Conservation (phyloP, 2,888 invertebrate species). For the Aproaerema taeniolella region DNA sequence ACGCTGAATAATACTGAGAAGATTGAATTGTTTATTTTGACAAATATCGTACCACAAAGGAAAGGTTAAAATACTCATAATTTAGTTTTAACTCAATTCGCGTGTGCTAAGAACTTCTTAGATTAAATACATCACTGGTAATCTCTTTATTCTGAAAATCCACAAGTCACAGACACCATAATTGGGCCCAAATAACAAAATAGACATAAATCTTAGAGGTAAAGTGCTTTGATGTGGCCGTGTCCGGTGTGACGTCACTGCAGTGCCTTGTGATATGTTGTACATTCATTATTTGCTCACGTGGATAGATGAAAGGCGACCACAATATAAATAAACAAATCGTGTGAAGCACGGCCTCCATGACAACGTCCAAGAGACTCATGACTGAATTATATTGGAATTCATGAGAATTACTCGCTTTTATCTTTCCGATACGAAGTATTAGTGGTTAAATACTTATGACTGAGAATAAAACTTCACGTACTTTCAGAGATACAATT, state of each 20-base stretch:
- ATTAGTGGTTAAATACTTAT: too few species aligned
- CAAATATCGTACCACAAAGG: too few species aligned
- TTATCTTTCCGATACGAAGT: too few species aligned
- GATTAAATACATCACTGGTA: constrained; percentile 59
- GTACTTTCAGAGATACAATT: too few species aligned
- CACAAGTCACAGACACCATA: constrained; percentile 65
- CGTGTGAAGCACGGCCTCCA: constrained; percentile 53
- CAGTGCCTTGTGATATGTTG: constrained; percentile 53
- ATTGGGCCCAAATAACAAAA: constrained; percentile 67
- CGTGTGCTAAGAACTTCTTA: too few species aligned
- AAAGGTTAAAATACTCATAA: too few species aligned
- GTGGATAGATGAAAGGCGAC: constrained; percentile 72
- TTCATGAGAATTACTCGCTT: constrained; percentile 39
- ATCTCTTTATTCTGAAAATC: constrained; percentile 64
- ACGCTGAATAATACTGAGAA: too few species aligned
- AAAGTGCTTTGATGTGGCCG: constrained; percentile 65
- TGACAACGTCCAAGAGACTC: constrained; percentile 53
- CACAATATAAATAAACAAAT: constrained; percentile 72
- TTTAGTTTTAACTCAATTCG: too few species aligned
- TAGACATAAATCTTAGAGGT: constrained; percentile 65
- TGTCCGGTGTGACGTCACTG: constrained; percentile 67
- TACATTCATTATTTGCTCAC: constrained; percentile 74
- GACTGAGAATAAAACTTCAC: too few species aligned
- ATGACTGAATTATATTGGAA: constrained; percentile 54
- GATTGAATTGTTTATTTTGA: too few species aligned